Base-by-base conservation (phyloP, 2,113 vertebrate species). In the Kryptolebias marmoratus region DNA sequence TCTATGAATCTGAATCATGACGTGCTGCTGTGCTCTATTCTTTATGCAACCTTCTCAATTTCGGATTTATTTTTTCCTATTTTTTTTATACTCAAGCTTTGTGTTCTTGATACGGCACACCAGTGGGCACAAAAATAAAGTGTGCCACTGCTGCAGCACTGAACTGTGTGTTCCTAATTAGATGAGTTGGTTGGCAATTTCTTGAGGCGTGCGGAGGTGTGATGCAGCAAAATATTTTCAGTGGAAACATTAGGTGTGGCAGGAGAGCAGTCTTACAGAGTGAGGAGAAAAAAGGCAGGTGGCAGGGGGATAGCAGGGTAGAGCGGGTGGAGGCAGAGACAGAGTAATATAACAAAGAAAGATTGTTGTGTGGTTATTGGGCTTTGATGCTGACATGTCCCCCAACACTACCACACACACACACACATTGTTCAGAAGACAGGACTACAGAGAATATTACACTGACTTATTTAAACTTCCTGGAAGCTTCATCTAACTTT, bases 331-430 rank as follows among this genome's bases (percentile, higher is more conserved):
- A 75, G 66, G 66, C 47, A 80, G 52, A 73, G 74, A 74, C 42
- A 10, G 74, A 82, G 75, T 87, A 75, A 84, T 71, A 67, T 68
- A 83, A 86, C 80, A 67, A 64, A 45, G 68, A 64, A 81, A 73
- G 59, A 73, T 63, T 57, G 61, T 56, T 70, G 63, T 71, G 76
- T 75, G 84, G 73, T 61, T 58, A 52, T 62, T 14, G 28, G 53
- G 72, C 77, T 84, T 84, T 85, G 81, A 78, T 77, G 39, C 60
- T 60, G 14, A 45, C 36, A 36, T 22, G 22, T 22, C 22, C 7
- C 36, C 36, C 3, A 3, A 7, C 36, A 36, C 36, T 4, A 7
- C 3, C 36, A 7, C 36, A 36, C 3, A 36, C 39, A 42, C 62
- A 64, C 14, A 31, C 52, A 48, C 57, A 71, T 45, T 48, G 31